These are phyloP conservation scores for Acronicta alni DNA, from an alignment of 2,888 invertebrate species.

Conservation along the genomic window DNA sequence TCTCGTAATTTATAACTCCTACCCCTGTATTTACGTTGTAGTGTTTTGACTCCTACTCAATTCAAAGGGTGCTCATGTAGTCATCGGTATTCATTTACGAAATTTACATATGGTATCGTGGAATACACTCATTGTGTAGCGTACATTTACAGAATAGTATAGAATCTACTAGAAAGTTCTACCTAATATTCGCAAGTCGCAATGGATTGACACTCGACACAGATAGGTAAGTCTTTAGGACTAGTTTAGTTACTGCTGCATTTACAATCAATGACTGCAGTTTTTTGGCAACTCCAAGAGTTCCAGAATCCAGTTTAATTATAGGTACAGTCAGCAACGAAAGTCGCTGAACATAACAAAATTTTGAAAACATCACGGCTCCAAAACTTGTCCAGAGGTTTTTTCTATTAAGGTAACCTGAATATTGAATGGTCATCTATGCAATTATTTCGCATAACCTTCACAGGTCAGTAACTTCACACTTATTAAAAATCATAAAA, in stretches of 20 bases:
- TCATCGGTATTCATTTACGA: constrained; percentile 14
- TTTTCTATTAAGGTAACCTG: no score
- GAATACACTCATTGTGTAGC: constrained; percentile 6
- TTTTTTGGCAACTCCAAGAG: not conserved
- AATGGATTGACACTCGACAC: no score
- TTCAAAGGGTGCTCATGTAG: constrained; percentile 9
- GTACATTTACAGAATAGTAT: not conserved
- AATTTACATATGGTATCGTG: constrained; percentile 25
- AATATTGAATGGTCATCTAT: no score
- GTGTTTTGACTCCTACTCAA: constrained; percentile 20
- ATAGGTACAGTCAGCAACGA: no score
- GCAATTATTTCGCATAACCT: no score
- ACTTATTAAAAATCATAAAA: no score
- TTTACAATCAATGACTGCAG: constrained; percentile 1
- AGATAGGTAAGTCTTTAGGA: not conserved
- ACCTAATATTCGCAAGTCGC: no score
- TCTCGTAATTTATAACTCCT: constrained; percentile 19
- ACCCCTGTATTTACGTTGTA: constrained; percentile 19
- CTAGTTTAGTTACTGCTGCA: not conserved
- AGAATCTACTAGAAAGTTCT: not conserved
- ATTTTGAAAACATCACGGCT: no score
- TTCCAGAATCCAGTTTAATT: no score
- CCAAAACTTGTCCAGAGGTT: no score
- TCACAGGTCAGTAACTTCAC: no score
- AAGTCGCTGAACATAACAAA: no score